Base-by-base conservation (phyloP, 1,140 invertebrate genomes). In the Hormaphis cornu region DNA sequence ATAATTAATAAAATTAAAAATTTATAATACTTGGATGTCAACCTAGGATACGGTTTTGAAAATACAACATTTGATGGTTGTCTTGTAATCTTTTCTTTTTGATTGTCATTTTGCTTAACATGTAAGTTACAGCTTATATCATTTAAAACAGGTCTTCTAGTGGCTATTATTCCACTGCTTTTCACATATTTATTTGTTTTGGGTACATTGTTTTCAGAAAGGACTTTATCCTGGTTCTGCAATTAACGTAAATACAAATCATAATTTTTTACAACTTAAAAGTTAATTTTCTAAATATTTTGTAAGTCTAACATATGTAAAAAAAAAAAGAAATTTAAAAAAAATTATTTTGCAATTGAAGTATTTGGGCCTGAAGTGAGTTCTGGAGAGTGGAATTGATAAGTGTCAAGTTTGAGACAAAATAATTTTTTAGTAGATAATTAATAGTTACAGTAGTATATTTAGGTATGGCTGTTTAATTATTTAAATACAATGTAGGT, bases 91-190 rank as follows among this genome's bases (percentile, higher is more conserved):
- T 66, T 66, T 22, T n/a, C 26, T 48, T 33, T 48, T 50, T 66
- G 61, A 66, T 48, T 63, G 33, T n/a, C 24, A 63, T 63, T 63
- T 22, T 63, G 42, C 30, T 26, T 46, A 16, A 7, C 12, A 2
- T 66, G 61, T 14, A 50, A 48, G 14, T 50, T 66, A 66, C 44
- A 50, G 7, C 26, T 66, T 9, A 66, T n/a, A 26, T 66, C 61
- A 50, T 66, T 66, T 50, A 66, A 35, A 9, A 50, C 61, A 16
- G 61, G 28, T 33, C 61, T 66, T 48, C 61, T 46, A 1, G 28
- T 16, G 24, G 44, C 44, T 35, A 18, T 22, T 33, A 48, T 9
- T 22, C 61, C 44, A 46, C 40, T 61, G 7, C 30, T 50, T 50
- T 66, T 66, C 2, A 48, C 9, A 66, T 66, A 28, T 50, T 66